Percentiles rank a stretch among this genome's conserved stretches.
phyloP scores from a whole-genome alignment of 1,140 invertebrate species.

The Matsumurasca onukii region DNA sequence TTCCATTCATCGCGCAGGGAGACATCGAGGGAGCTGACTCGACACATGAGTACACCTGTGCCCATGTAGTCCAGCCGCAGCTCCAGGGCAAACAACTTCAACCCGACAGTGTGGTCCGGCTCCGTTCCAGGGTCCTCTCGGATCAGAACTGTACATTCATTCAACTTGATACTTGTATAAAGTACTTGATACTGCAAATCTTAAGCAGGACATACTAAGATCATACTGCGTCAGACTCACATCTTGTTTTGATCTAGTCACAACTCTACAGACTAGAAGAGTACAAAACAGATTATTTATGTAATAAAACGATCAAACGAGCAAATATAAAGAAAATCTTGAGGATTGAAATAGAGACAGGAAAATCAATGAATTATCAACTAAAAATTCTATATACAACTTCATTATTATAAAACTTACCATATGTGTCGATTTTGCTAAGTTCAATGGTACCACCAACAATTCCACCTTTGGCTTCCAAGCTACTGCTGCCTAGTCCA shows the following conservation, averaged over 20 bases:
- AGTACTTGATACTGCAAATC: too few species aligned
- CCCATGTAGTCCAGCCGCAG: constrained; percentile 95
- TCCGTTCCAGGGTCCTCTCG: constrained; percentile 86
- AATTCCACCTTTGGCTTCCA: constrained; percentile 95
- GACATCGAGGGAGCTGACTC: constrained; percentile 80
- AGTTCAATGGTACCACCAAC: constrained; percentile 93
- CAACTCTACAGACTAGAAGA: too few species aligned
- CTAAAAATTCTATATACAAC: too few species aligned
- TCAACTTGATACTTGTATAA: too few species aligned
- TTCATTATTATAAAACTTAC: constrained; percentile 52
- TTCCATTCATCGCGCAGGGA: constrained; percentile 84
- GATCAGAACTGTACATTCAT: constrained; percentile 72
- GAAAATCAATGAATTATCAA: too few species aligned
- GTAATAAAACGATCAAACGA: too few species aligned
- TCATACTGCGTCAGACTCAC: too few species aligned
- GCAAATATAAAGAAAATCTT: too few species aligned
- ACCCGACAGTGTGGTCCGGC: constrained; percentile 84
- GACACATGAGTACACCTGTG: constrained; percentile 86
- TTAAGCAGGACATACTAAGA: too few species aligned
- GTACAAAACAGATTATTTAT: too few species aligned
- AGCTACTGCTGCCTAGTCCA: constrained; percentile 82
- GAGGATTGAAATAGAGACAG: too few species aligned
- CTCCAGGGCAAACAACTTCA: constrained; percentile 83
- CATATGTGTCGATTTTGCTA: constrained; percentile 82
- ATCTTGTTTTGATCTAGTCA: too few species aligned